Percentiles rank a stretch among this genome's conserved stretches.
These are phyloP conservation scores for Polypedilum pembai DNA, from an alignment of 1,140 invertebrate genomes.

Conservation along the genomic window DNA sequence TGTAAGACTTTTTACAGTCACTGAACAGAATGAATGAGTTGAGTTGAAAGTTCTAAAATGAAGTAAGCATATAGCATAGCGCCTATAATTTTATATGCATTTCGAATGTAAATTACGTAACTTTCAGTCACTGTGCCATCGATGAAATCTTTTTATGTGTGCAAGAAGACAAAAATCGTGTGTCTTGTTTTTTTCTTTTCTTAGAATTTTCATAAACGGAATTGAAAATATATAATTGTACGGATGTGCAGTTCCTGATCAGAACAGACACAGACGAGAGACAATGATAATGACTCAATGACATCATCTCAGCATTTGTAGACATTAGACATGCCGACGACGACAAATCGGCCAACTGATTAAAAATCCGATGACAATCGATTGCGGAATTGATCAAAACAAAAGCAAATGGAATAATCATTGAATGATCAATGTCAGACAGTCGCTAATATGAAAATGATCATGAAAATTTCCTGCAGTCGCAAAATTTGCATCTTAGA, in stretches of 20 bases:
- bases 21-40: not conserved
- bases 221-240: not conserved
- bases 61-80: slow-evolving; percentile 16
- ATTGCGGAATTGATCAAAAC: slow-evolving; percentile 25
- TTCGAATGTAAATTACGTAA: slow-evolving; percentile 2
- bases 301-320: not conserved
- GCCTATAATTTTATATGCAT: slow-evolving; percentile 4
- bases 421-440: slow-evolving; percentile 15
- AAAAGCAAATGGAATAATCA: not conserved
- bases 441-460: not conserved
- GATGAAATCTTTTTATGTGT: not conserved
- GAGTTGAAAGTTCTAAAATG: not conserved
- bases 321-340: slow-evolving; percentile 6
- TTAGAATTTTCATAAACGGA: slow-evolving; percentile 1
- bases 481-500: not conserved
- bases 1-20: slow-evolving; percentile 18
- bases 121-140: not conserved
- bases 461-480: slow-evolving; percentile 15
- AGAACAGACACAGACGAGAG: not conserved
- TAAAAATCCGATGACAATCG: not conserved
- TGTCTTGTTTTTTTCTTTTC: not conserved
- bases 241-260: slow-evolving; percentile 23
- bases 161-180: not conserved
- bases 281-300: not conserved
- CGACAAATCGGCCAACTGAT: not conserved